phyloP scores from a whole-genome alignment of 2,113 vertebrate species.

The Carettochelys insculpta region DNA sequence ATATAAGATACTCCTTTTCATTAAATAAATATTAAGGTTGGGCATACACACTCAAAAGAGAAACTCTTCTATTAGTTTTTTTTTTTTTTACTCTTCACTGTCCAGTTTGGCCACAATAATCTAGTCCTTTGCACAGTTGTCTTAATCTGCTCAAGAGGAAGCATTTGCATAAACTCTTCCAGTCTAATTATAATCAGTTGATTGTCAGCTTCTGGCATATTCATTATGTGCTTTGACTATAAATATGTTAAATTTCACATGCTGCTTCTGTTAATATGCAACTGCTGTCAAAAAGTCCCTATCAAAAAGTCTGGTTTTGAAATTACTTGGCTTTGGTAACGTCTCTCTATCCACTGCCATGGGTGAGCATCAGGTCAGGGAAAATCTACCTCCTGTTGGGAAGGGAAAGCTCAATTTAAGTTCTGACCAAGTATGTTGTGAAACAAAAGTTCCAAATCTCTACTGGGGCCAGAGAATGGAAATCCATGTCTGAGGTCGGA shows the following conservation, averaged over 20 bases:
- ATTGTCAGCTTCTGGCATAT: conserved; percentile 52
- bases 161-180: conserved; percentile 50
- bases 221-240: conserved; percentile 55
- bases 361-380: conserved; percentile 35
- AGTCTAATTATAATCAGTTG: conserved; percentile 64
- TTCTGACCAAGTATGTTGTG: conserved; percentile 54
- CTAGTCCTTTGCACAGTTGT: conserved; percentile 15
- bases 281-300: background rate
- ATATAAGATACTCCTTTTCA: conserved; percentile 7
- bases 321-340: conserved; percentile 17
- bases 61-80: background rate
- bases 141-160: conserved; percentile 46
- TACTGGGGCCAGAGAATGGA: conserved; percentile 47
- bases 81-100: conserved; percentile 24
- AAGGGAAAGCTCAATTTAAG: conserved; percentile 71
- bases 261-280: conserved; percentile 7
- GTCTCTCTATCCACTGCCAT: background rate
- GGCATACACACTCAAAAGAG: conserved; percentile 1
- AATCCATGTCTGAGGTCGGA: conserved; percentile 46
- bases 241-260: conserved; percentile 38
- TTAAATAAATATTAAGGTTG: background rate
- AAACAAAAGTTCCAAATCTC: conserved; percentile 63
- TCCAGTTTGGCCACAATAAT: background rate
- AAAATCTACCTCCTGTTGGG: conserved; percentile 65
- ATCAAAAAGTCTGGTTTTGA: conserved; percentile 53